A percentile compares a stretch with the other conserved stretches of the same genome.
Evolutionary conservation across 2,888 invertebrate species (phyloP).

Genomic region (Pilophorus perplexus): DNA sequence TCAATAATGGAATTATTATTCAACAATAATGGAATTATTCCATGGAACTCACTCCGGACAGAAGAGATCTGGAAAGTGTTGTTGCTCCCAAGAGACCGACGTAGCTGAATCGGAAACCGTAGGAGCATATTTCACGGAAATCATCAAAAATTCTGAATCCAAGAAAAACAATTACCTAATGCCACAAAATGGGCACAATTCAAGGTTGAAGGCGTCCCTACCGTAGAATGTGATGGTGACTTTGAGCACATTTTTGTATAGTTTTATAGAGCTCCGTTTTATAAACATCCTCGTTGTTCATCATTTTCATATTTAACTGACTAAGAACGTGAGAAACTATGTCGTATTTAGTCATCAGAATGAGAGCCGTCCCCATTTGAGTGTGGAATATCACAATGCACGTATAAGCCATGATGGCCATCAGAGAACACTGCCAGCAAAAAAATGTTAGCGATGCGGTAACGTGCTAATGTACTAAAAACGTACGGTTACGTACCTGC

Average conservation of each 20-base stretch:
- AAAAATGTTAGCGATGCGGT: too few relatives aligned
- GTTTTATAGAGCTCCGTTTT: constrained; percentile 2
- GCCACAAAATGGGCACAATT: neutral
- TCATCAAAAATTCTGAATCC: constrained; percentile 23
- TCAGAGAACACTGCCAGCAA: constrained; percentile 23
- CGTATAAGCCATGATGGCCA: neutral
- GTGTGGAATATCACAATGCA: constrained; percentile 10
- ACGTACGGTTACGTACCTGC: too few relatives aligned
- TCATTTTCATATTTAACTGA: neutral
- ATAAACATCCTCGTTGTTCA: neutral
- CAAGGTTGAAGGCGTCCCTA: neutral
- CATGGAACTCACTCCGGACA: constrained; percentile 22
- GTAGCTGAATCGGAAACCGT: constrained; percentile 28
- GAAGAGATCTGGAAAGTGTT: constrained; percentile 18
- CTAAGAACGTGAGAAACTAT: neutral
- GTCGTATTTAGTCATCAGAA: constrained; percentile 12
- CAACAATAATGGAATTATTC: neutral
- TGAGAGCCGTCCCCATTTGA: constrained; percentile 4
- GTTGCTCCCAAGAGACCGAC: constrained; percentile 23
- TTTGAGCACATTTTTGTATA: constrained; percentile 4
- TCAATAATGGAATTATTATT: neutral
- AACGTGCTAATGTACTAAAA: too few relatives aligned
- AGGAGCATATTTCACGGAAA: constrained; percentile 6
- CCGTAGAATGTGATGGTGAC: constrained; percentile 21
- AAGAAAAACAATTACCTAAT: neutral